These are phyloP conservation scores for Cephus sareptanus DNA, from an alignment of 2,888 invertebrate species.

Conservation along the genomic window DNA sequence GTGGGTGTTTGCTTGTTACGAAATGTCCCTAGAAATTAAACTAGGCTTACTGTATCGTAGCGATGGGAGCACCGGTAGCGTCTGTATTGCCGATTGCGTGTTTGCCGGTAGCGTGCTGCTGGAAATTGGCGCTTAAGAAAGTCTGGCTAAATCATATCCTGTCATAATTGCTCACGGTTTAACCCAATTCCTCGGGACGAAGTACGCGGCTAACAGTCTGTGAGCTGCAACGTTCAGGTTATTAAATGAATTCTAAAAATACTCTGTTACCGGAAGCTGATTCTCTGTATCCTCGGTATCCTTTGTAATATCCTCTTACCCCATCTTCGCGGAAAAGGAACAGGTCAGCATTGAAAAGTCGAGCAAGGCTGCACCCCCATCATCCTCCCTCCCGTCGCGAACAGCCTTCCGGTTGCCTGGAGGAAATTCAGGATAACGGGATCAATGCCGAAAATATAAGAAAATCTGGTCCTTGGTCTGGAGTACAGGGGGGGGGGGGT, in stretches of 20 bases:
- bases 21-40: neutral
- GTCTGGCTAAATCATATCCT: conserved; percentile 53
- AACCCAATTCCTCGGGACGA: conserved; percentile 48
- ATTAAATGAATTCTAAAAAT: neutral
- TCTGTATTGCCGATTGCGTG: conserved; percentile 40
- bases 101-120: neutral
- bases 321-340: neutral
- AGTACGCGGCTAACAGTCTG: conserved; percentile 26
- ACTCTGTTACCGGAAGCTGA: neutral
- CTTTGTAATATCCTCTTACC: neutral
- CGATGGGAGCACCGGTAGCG: conserved; percentile 11
- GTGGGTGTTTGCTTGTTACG: neutral
- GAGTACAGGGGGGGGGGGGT: conserved; percentile 9
- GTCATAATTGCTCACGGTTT: conserved; percentile 54
- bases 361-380: neutral
- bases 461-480: conserved; percentile 38
- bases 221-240: neutral
- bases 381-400: neutral
- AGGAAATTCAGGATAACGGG: conserved; percentile 39
- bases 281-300: neutral
- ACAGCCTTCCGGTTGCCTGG: neutral
- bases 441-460: conserved; percentile 2
- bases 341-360: neutral
- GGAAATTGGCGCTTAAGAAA: conserved; percentile 54
- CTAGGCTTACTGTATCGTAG: neutral